Conservation (phyloP, 2,888 invertebrate species). For the Serripes groenlandicus region DNA sequence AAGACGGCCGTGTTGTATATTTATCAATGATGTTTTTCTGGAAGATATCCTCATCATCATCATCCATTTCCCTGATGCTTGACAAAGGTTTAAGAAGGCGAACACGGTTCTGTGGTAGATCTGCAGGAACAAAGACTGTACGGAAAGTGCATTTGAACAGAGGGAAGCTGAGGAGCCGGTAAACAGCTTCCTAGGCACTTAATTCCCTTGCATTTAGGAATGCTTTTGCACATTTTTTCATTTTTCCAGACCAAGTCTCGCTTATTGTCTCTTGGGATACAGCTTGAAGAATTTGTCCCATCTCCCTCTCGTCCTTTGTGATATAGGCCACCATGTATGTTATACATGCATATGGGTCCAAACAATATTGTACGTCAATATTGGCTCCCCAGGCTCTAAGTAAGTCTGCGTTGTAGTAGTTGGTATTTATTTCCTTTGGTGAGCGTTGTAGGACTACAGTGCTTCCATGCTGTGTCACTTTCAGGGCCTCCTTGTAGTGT, state of each 20-base stretch:
- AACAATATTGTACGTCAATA: constrained; percentile 48
- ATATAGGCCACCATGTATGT: constrained; percentile 39
- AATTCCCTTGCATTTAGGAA: constrained; percentile 41
- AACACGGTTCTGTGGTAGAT: constrained; percentile 46
- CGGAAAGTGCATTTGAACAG: constrained; percentile 34
- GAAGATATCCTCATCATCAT: constrained; percentile 44
- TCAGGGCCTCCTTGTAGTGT: constrained; percentile 21
- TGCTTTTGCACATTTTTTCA: constrained; percentile 20
- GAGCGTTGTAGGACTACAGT: constrained; percentile 36
- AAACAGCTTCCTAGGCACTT: constrained; percentile 58
- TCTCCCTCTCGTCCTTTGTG: constrained; percentile 49
- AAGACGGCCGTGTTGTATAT: constrained; percentile 30
- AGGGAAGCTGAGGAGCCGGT: constrained; percentile 44
- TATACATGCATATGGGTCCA: constrained; percentile 49
- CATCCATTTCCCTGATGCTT: constrained; percentile 42
- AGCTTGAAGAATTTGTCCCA: constrained; percentile 17
- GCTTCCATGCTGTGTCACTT: constrained; percentile 9
- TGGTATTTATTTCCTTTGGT: constrained; percentile 20
- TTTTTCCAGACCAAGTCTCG: background rate
- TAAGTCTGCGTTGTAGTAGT: constrained; percentile 35
- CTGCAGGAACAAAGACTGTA: constrained; percentile 55
- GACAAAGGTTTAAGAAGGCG: constrained; percentile 49
- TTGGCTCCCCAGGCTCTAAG: constrained; percentile 42
- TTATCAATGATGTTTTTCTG: constrained; percentile 28
- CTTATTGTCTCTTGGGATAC: constrained; percentile 7